Evolutionary conservation across 2,797 vertebrate species (phyloP), one percentile per base, ranked within the genome.

Genomic region (Hafferia zeledoni): DNA sequence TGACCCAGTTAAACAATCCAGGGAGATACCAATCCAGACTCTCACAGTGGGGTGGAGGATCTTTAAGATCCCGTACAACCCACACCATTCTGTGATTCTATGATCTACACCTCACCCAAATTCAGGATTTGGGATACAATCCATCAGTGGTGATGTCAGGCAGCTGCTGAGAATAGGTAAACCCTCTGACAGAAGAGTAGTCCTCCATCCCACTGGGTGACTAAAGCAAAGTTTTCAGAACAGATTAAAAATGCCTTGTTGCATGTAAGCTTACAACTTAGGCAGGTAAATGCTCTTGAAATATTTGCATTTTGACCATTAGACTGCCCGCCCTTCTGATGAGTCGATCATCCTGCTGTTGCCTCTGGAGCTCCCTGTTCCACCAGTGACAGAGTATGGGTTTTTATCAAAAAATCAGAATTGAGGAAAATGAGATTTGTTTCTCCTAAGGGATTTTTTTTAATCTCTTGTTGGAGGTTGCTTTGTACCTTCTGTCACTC

Each of bases 301-400:
- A 59, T 6, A 6, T 64, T 91, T 87, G 27, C 5, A 2, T 85
- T 81, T 89, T 55, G 35, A 53, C 41, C 11, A 25, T 37, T 76
- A 85, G 43, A 53, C 23, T 0, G 0, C 0, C 0, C 23, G 55
- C 49, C 25, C 27, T 65, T 89, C 39, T 64, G 69, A 86, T 35
- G 7, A 49, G 37, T 25, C 0, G 0, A 2, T 55, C 25, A 5
- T 5, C 7, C 9, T 50, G 24, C 60, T 83, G 33, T 74, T 89
- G 20, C 6, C 2, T 89, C 8, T 71, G 43, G 55, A 56, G 30
- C 15, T 60, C 31, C 57, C 16, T 65, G 74, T 5, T 77, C 67
- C 7, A 28, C 31, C 25, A 13, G 10, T 80, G 16, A 41, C 44
- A 56, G 33, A 57, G 39, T 12, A 9, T 2, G 2, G 8, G 41